Conservation (phyloP, 2,888 invertebrate genomes). For the Pheosia tremula region DNA sequence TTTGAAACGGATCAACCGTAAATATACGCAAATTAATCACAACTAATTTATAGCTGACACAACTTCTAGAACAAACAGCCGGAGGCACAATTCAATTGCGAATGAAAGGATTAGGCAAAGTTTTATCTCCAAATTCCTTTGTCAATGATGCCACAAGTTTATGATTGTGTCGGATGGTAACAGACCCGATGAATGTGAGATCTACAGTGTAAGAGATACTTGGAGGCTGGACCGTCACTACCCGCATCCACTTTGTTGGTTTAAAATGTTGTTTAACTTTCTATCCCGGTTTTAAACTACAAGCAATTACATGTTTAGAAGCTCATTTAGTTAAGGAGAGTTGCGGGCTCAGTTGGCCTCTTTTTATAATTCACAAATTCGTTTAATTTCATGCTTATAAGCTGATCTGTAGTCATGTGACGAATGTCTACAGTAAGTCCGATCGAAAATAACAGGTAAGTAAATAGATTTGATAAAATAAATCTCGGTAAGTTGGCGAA, state of each 20-base stretch:
- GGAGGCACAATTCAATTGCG: neutral
- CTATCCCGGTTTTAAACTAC: conserved; percentile 69
- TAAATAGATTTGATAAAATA: conserved; percentile 43
- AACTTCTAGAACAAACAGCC: neutral
- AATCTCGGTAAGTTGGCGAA: conserved; percentile 42
- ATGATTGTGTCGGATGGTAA: conserved; percentile 54
- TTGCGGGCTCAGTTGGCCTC: conserved; percentile 55
- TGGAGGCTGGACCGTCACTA: conserved; percentile 76
- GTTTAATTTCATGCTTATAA: conserved; percentile 59
- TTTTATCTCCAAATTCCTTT: conserved; percentile 49
- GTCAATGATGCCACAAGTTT: conserved; percentile 53
- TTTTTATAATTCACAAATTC: conserved; percentile 22
- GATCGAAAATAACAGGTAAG: conserved; percentile 44
- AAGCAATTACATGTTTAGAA: conserved; percentile 66
- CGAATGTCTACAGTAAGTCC: conserved; percentile 40
- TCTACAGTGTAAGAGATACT: conserved; percentile 73
- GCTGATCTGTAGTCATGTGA: conserved; percentile 50
- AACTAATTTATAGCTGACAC: neutral
- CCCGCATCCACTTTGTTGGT: conserved; percentile 76
- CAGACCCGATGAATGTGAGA: conserved; percentile 67
- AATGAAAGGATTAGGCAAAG: conserved; percentile 8
- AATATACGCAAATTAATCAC: neutral
- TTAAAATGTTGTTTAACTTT: conserved; percentile 63
- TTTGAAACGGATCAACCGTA: neutral
- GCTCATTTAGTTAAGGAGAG: conserved; percentile 60